These are phyloP conservation scores for Sebastes taczanowskii DNA, from an alignment of 2,797 vertebrate species.

Conservation along the genomic window DNA sequence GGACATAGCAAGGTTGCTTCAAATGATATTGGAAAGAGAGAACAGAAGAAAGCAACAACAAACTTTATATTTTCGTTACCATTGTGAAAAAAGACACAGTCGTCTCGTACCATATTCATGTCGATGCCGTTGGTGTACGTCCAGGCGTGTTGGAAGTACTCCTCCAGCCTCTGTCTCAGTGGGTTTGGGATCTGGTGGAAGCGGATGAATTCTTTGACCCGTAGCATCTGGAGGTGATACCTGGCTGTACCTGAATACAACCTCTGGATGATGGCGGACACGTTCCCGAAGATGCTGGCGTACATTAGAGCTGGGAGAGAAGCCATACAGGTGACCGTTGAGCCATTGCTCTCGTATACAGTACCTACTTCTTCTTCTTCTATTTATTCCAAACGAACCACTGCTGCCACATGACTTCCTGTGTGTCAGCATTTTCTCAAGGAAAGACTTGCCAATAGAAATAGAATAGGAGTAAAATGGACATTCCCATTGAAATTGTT, in stretches of 20 bases:
- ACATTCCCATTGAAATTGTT: neutral
- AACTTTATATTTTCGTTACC: neutral
- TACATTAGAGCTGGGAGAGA: slow-evolving; percentile 95
- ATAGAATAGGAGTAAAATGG: neutral
- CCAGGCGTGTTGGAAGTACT: slow-evolving; percentile 99
- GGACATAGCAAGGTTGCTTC: slow-evolving; percentile 29
- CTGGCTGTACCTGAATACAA: slow-evolving; percentile 97
- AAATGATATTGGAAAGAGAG: slow-evolving; percentile 25
- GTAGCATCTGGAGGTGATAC: slow-evolving; percentile 98
- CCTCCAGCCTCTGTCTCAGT: slow-evolving; percentile 94
- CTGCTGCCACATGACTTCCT: neutral
- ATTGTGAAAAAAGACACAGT: neutral
- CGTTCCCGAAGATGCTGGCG: slow-evolving; percentile 99
- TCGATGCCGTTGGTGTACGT: slow-evolving; percentile 99
- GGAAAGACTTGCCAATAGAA: neutral
- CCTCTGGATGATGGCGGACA: slow-evolving; percentile 99
- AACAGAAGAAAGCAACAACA: slow-evolving; percentile 3
- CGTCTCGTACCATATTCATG: slow-evolving; percentile 97
- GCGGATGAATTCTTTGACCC: slow-evolving; percentile 98
- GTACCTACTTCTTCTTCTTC: neutral
- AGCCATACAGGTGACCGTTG: slow-evolving; percentile 13
- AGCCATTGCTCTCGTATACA: neutral
- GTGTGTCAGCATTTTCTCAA: neutral
- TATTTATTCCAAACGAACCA: neutral
- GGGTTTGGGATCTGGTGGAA: slow-evolving; percentile 99